These are phyloP conservation scores for Sylvia borin DNA, from an alignment of 2,797 vertebrate genomes.

Conservation along the genomic window DNA sequence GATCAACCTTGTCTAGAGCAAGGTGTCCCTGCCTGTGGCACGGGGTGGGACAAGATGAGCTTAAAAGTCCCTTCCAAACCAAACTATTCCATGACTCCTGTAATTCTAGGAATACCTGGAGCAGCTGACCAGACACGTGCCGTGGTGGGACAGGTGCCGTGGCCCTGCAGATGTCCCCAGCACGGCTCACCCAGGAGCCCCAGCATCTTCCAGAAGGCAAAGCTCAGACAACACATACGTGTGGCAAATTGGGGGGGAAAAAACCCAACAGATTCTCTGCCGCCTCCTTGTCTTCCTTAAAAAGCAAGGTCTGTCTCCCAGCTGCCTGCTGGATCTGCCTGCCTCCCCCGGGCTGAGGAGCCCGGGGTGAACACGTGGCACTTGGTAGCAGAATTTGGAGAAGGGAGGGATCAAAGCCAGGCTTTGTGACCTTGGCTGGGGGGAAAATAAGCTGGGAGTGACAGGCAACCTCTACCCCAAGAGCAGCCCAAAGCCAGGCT, in stretches of 20 bases:
- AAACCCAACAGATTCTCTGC: not conserved
- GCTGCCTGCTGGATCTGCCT: not conserved
- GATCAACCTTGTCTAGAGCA: not conserved
- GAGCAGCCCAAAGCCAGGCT: not conserved
- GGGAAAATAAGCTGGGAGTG: not conserved
- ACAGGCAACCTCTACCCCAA: not conserved
- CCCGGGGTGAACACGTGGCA: not conserved
- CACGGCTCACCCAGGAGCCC: not conserved
- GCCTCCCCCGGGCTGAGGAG: not conserved
- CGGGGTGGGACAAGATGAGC: not conserved
- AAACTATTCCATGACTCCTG: not conserved
- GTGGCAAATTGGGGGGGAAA: not conserved
- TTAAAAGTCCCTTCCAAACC: not conserved
- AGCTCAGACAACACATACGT: not conserved
- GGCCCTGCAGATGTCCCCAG: not conserved
- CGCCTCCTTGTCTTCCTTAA: not conserved
- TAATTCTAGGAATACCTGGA: not conserved
- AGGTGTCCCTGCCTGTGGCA: not conserved
- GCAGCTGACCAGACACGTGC: not conserved
- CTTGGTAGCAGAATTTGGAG: not conserved
- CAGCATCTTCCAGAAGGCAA: not conserved
- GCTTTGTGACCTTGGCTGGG: not conserved
- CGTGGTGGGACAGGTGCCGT: fast-evolving
- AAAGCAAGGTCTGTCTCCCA: constrained; percentile 38
- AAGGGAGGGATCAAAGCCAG: not conserved